phyloP scores from a whole-genome alignment of 2,888 invertebrate species.

The Trichopoda pennipes region DNA sequence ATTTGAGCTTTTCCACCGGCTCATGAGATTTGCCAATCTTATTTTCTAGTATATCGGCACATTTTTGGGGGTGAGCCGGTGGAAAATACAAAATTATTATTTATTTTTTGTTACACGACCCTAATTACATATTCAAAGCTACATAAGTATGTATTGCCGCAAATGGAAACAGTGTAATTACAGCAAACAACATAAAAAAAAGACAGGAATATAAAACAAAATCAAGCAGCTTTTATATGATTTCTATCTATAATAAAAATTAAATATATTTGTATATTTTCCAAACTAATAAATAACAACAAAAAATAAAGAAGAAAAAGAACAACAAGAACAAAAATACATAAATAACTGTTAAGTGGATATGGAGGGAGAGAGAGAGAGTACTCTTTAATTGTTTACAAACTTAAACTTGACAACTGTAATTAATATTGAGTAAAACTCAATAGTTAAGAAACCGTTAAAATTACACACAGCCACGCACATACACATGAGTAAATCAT shows the following conservation, averaged over 20 bases:
- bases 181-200: conserved; percentile 37
- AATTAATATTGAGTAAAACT: conserved; percentile 45
- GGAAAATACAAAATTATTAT: too few species aligned
- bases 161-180: conserved; percentile 67
- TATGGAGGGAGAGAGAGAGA: conserved; percentile 22
- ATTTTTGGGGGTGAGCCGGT: too few species aligned
- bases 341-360: conserved; percentile 49
- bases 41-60: too few species aligned
- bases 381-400: conserved; percentile 45
- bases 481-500: conserved; percentile 17
- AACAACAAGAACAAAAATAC: conserved; percentile 38
- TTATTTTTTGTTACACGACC: too few species aligned
- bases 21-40: too few species aligned
- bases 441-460: conserved; percentile 33
- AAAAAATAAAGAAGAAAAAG: too few species aligned
- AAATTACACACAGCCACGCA: conserved; percentile 30
- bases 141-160: neutral
- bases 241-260: conserved; percentile 51
- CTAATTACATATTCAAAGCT: too few species aligned
- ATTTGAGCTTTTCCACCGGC: too few species aligned
- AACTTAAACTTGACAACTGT: conserved; percentile 32
- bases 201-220: conserved; percentile 42
- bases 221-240: conserved; percentile 62
- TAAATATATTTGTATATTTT: conserved; percentile 51
- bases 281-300: conserved; percentile 46